These are phyloP conservation scores for Planiliza haematocheilus DNA, from an alignment of 2,113 vertebrate genomes.

Conservation along the genomic window DNA sequence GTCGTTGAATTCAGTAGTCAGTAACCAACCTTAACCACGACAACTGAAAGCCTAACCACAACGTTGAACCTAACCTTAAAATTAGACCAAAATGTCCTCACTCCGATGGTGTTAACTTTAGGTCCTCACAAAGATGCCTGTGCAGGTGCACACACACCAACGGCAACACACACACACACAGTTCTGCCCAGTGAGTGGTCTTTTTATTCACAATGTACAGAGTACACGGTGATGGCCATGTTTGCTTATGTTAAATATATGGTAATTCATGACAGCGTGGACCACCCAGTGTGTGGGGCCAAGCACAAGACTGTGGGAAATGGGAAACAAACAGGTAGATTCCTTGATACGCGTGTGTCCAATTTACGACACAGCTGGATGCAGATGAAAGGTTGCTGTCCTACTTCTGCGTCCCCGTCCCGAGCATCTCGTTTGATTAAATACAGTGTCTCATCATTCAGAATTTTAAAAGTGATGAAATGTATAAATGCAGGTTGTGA, in stretches of 20 bases:
- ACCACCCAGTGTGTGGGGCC: slow-evolving; percentile 44
- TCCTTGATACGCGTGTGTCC: slow-evolving; percentile 17
- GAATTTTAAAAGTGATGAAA: slow-evolving; percentile 44
- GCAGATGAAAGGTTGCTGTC: slow-evolving; percentile 5
- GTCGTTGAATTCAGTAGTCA: slow-evolving; percentile 15
- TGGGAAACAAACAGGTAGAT: slow-evolving; percentile 15
- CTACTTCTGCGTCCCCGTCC: not conserved
- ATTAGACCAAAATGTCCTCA: too few relatives aligned
- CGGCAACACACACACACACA: not conserved
- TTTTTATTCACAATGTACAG: slow-evolving; percentile 36
- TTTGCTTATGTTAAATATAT: slow-evolving; percentile 52
- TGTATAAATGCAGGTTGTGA: slow-evolving; percentile 45
- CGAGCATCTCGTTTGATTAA: slow-evolving; percentile 32
- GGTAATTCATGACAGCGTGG: slow-evolving; percentile 28
- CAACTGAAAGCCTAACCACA: too few relatives aligned
- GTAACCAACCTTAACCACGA: too few relatives aligned
- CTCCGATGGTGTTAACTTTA: too few relatives aligned
- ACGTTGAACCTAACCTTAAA: too few relatives aligned
- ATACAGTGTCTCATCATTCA: slow-evolving; percentile 29
- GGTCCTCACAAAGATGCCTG: too few relatives aligned
- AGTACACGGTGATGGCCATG: slow-evolving; percentile 21
- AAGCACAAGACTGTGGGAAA: slow-evolving; percentile 37
- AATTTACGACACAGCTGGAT: slow-evolving; percentile 41
- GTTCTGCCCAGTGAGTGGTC: slow-evolving; percentile 36
- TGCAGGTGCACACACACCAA: not conserved